Conservation (phyloP, 2,113 vertebrate genomes). For the Dasyornis broadbenti region DNA sequence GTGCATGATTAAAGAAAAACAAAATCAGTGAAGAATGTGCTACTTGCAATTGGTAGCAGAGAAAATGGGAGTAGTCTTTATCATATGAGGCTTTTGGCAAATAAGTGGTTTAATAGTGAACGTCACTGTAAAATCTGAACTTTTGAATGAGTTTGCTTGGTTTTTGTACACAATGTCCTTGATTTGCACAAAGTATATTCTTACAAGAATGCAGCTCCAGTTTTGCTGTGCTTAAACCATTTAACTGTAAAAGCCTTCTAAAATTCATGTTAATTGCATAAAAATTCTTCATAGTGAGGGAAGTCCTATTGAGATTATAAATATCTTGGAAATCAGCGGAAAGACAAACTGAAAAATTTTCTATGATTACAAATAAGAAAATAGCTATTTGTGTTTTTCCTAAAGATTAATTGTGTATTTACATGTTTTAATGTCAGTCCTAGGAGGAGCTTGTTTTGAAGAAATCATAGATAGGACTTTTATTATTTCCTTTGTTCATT, state of each 20-base stretch:
- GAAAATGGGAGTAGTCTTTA: not conserved
- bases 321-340: not conserved
- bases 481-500: not conserved
- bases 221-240: not conserved
- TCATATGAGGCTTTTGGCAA: not conserved
- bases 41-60: not conserved
- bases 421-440: not conserved
- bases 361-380: not conserved
- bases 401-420: not conserved
- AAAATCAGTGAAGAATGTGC: not conserved
- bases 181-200: not conserved
- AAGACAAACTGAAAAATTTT: not conserved
- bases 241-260: not conserved
- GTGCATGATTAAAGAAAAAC: not conserved
- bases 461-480: not conserved
- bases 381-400: not conserved
- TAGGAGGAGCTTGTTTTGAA: not conserved
- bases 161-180: not conserved
- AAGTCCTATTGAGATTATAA: not conserved
- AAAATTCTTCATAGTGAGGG: not conserved
- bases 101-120: not conserved
- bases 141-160: not conserved
- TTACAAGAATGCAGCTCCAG: not conserved
- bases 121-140: not conserved
- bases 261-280: not conserved